Evolutionary conservation across 2,113 vertebrate species (phyloP).

Genomic region (Stigmatopora nigra): DNA sequence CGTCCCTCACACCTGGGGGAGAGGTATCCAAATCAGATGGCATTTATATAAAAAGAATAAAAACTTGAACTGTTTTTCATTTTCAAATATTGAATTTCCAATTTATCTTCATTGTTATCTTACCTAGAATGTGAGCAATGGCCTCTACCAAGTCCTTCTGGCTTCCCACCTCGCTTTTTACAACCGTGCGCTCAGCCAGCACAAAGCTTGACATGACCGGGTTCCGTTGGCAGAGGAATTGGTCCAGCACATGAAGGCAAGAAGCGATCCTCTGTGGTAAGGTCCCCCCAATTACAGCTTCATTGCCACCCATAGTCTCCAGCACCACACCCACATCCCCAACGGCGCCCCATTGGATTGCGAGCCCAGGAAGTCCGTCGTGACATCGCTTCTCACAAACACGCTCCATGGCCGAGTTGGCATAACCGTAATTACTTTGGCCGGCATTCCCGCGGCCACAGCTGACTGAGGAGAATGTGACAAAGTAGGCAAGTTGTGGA

Average conservation of each 20-base stretch:
- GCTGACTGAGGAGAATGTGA: slow-evolving; percentile 94
- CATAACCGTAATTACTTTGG: slow-evolving; percentile 93
- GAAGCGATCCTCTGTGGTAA: slow-evolving; percentile 85
- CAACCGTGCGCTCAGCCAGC: slow-evolving; percentile 75
- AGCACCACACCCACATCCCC: slow-evolving; percentile 88
- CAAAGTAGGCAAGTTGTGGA: slow-evolving; percentile 84
- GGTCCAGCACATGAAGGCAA: slow-evolving; percentile 86
- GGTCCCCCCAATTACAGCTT: slow-evolving; percentile 80
- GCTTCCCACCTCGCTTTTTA: slow-evolving; percentile 50
- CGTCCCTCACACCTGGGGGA: slow-evolving; percentile 79
- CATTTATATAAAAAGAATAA: neutral
- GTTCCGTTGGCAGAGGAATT: slow-evolving; percentile 78
- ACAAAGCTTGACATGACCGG: slow-evolving; percentile 92
- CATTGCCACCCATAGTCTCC: slow-evolving; percentile 77
- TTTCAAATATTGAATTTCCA: too few species aligned
- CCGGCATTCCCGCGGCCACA: slow-evolving; percentile 90
- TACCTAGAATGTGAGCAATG: slow-evolving; percentile 89
- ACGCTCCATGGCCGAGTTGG: slow-evolving; percentile 96
- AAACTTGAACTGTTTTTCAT: neutral
- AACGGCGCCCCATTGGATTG: slow-evolving; percentile 91
- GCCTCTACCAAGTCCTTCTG: slow-evolving; percentile 78
- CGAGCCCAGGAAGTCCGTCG: slow-evolving; percentile 81
- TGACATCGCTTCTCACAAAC: slow-evolving; percentile 83
- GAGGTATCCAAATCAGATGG: neutral
- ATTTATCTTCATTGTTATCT: neutral